Evolutionary conservation across 1,140 invertebrate species (phyloP), one percentile per base, ranked within the genome.

Genomic region (Pinna nobilis): DNA sequence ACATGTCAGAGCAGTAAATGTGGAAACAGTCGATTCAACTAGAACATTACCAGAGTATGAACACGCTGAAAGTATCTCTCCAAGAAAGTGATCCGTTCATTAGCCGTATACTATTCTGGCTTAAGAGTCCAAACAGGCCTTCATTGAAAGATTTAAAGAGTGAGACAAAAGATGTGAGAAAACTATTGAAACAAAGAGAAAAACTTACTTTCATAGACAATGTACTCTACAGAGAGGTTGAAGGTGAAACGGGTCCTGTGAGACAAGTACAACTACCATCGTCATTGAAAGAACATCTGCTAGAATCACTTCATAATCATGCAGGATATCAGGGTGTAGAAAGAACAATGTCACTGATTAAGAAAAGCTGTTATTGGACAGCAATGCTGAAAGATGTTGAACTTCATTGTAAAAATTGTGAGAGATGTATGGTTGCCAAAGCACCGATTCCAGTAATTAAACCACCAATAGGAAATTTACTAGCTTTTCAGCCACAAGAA

Each of bases 301-400:
- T 32, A 70, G 49, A 5, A 65, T 32, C 13, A n/a, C 74, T 51
- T 77, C 76, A 28, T 47, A 81, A 20, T 61, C 83, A 23, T 73
- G 71, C 70, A 39, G 76, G 50, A 4, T 76, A 66, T 68, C 75
- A 35, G 23, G 64, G 39, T 13, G 18, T 33, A 9, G 50, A 53
- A 37, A 20, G 50, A 51, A 51, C 44, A 23, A 4, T 33, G 13
- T 47, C 49, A 20, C 30, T 84, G 25, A 67, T 59, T 41, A 41
- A 35, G 78, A 28, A 76, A 55, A 18, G 82, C 80, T 70, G 82
- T 76, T 23, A 51, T 44, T 74, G 65, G 70, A n/a, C 60, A 44
- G 33, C 57, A 11, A 64, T 77, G 28, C 3, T 47, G 2, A 69
- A 39, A 1, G 70, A 74, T 37, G 51, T 74, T 32, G 55, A 63